Evolutionary conservation across 2,888 invertebrate species (phyloP).

Genomic region (Opisthograptis luteolata): DNA sequence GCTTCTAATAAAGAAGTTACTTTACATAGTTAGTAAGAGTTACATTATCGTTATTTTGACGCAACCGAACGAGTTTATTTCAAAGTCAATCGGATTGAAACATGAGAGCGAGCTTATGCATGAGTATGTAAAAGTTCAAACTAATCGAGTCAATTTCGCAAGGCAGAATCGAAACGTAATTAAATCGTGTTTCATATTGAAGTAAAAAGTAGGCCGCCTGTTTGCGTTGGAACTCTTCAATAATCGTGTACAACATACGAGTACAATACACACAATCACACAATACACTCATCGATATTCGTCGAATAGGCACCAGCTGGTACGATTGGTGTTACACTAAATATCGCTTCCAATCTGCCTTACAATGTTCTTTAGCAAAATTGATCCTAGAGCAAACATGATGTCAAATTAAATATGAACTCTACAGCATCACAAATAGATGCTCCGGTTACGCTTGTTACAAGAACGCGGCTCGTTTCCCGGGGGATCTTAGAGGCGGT

Average conservation of each 20-base stretch:
- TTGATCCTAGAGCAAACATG: slow-evolving; percentile 32
- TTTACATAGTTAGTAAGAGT: too few relatives aligned
- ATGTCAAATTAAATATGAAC: slow-evolving; percentile 48
- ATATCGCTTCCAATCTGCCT: slow-evolving; percentile 18
- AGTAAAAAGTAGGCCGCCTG: too few relatives aligned
- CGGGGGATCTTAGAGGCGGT: slow-evolving; percentile 61
- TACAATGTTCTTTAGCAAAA: slow-evolving; percentile 21
- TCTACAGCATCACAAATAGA: slow-evolving; percentile 60
- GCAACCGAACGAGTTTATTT: too few relatives aligned
- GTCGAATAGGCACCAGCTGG: slow-evolving; percentile 28
- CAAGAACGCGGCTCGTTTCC: slow-evolving; percentile 41
- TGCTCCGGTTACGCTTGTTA: slow-evolving; percentile 41
- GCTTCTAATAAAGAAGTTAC: too few relatives aligned
- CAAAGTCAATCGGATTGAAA: too few relatives aligned
- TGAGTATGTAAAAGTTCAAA: too few relatives aligned
- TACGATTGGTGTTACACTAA: slow-evolving; percentile 23
- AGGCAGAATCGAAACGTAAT: too few relatives aligned
- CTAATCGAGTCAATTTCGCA: too few relatives aligned
- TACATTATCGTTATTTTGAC: too few relatives aligned
- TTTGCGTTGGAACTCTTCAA: slow-evolving; percentile 41
- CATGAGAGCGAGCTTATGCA: too few relatives aligned
- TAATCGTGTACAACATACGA: slow-evolving; percentile 34
- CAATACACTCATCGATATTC: slow-evolving; percentile 27
- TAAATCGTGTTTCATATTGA: too few relatives aligned
- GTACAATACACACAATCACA: too few relatives aligned